A percentile compares a stretch with the other conserved stretches of the same genome.
phyloP scores from a whole-genome alignment of 2,888 invertebrate species.

The Ichneumoninae sp. region DNA sequence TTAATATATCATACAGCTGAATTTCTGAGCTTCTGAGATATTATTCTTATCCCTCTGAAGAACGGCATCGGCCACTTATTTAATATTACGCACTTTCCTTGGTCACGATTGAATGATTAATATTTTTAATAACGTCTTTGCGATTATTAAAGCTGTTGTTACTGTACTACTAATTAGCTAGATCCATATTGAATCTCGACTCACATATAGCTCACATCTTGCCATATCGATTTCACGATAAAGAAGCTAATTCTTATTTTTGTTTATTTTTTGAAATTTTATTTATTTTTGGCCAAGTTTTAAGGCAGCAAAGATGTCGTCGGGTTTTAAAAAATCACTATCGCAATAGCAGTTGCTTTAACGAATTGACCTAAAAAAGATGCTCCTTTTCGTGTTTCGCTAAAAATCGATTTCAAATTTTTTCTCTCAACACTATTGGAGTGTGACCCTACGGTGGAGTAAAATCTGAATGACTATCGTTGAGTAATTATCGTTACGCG shows the following conservation, averaged over 20 bases:
- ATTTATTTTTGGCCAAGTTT: too few relatives aligned
- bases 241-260: too few relatives aligned
- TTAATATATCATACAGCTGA: constrained; percentile 48
- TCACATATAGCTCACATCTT: too few relatives aligned
- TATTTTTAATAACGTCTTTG: not conserved
- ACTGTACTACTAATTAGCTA: too few relatives aligned
- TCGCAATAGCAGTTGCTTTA: not conserved
- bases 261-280: too few relatives aligned
- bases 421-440: not conserved
- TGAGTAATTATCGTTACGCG: constrained; percentile 2
- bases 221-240: too few relatives aligned
- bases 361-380: not conserved
- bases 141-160: too few relatives aligned
- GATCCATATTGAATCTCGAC: too few relatives aligned
- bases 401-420: not conserved
- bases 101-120: not conserved
- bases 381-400: not conserved
- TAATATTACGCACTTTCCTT: not conserved
- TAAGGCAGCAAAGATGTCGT: too few relatives aligned
- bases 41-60: constrained; percentile 28
- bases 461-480: constrained; percentile 24
- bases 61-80: not conserved
- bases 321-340: not conserved
- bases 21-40: constrained; percentile 19
- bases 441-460: not conserved